These are phyloP conservation scores for Mus minutoides DNA, from an alignment of 2,797 vertebrate species.

Conservation along the genomic window DNA sequence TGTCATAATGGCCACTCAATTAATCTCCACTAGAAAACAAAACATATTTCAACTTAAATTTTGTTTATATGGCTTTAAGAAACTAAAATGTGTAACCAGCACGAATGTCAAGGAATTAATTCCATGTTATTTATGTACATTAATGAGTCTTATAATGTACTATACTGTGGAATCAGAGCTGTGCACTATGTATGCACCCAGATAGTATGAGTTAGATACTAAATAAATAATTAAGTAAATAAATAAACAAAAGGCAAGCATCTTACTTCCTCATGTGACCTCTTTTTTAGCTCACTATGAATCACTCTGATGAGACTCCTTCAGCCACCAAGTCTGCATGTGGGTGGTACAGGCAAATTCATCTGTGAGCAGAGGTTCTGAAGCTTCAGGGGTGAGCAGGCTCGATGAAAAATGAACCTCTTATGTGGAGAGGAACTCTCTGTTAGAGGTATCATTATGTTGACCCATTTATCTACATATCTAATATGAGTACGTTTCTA, in stretches of 20 bases:
- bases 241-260: neutral
- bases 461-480: neutral
- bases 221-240: neutral
- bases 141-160: neutral
- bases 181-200: rapidly evolving
- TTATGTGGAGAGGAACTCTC: neutral
- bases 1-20: neutral
- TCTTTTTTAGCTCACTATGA: neutral
- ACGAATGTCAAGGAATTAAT: neutral
- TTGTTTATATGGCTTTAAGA: neutral
- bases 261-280: neutral
- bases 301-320: neutral
- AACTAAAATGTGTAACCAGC: neutral
- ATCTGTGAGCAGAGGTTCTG: neutral
- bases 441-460: neutral
- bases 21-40: neutral
- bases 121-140: neutral
- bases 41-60: neutral
- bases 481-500: constrained; percentile 28
- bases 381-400: neutral
- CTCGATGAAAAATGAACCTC: neutral
- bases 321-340: neutral
- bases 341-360: neutral
- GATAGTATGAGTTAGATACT: neutral
- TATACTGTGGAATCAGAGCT: neutral